These are phyloP conservation scores for Ptyas mucosa DNA, from an alignment of 2,113 vertebrate genomes.

Conservation along the genomic window DNA sequence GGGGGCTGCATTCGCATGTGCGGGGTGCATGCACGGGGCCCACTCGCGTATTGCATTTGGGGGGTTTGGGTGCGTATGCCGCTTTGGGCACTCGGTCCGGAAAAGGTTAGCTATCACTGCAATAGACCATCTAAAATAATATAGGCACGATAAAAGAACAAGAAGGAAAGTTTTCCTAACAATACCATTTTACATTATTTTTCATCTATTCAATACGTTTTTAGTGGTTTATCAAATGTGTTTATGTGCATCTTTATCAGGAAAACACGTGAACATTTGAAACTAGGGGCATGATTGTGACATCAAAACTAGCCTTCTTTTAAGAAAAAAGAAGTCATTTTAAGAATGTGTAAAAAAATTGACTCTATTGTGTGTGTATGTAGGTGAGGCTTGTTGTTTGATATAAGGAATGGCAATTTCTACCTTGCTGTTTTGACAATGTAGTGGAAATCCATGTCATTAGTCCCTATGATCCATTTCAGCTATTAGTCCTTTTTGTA, in stretches of 20 bases:
- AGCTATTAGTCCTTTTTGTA: background rate
- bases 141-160: background rate
- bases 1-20: too few species aligned
- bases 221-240: background rate
- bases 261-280: background rate
- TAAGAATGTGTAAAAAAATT: background rate
- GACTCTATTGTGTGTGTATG: background rate
- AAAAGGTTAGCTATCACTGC: too few species aligned
- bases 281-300: background rate
- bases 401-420: conserved; percentile 29
- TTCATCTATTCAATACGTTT: background rate
- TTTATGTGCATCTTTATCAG: background rate
- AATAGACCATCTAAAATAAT: background rate
- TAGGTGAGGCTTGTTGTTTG: background rate
- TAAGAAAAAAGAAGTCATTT: background rate
- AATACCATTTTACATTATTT: background rate
- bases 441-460: conserved; percentile 16
- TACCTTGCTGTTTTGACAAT: background rate
- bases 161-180: background rate
- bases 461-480: conserved; percentile 18
- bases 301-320: background rate
- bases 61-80: too few species aligned
- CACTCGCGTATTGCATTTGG: too few species aligned
- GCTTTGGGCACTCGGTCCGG: too few species aligned
- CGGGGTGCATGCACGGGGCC: too few species aligned